Percentiles rank a stretch among this genome's conserved stretches.
Conservation (phyloP, 2,888 invertebrate genomes). For the Rotaria socialis region DNA sequence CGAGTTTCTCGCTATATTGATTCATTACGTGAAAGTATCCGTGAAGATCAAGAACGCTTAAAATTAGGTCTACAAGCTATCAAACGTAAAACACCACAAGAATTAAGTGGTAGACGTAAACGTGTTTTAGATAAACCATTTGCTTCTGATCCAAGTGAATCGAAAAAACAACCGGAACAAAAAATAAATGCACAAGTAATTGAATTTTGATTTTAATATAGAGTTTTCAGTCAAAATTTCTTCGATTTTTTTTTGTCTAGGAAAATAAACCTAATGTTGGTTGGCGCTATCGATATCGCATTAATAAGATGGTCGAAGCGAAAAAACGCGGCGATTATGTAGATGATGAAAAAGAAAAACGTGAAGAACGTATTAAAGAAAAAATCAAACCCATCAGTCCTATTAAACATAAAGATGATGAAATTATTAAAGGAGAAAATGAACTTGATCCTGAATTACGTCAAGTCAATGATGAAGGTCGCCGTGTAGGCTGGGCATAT, state of each 20-base stretch:
- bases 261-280: conserved; percentile 41
- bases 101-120: background rate
- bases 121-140: background rate
- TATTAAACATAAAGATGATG: background rate
- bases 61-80: conserved; percentile 31
- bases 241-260: background rate
- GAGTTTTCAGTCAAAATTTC: background rate
- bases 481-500: conserved; percentile 42
- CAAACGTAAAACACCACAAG: conserved; percentile 31
- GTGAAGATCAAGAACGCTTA: conserved; percentile 36
- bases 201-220: background rate
- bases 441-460: background rate
- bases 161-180: background rate
- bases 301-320: conserved; percentile 1
- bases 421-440: background rate
- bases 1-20: conserved; percentile 38
- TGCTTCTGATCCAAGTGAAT: background rate
- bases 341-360: conserved; percentile 1
- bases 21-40: conserved; percentile 36
- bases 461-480: background rate
- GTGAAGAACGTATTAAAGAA: background rate
- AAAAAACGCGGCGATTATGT: background rate
- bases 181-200: background rate
- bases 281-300: conserved; percentile 41
- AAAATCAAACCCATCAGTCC: background rate